Percentiles rank a stretch among this genome's conserved stretches.
These are phyloP conservation scores for Neria commutata DNA, from an alignment of 2,888 invertebrate genomes.

Conservation along the genomic window DNA sequence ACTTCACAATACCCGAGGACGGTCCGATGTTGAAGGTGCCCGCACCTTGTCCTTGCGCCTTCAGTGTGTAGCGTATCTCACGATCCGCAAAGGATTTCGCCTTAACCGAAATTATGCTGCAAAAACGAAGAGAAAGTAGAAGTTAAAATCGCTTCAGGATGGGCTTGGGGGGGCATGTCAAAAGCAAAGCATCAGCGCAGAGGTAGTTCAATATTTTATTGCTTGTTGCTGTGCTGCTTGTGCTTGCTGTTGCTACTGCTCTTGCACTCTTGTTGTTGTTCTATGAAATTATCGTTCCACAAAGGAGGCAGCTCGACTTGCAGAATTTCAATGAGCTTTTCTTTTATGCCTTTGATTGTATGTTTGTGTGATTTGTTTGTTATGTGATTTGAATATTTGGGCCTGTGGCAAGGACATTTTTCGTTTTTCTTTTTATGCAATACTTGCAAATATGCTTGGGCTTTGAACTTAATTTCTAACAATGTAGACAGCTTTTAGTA, in stretches of 20 bases:
- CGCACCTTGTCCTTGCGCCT: constrained; percentile 92
- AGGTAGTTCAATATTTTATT: background rate
- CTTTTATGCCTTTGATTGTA: constrained; percentile 7
- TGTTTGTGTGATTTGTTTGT: constrained; percentile 13
- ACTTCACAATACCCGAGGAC: constrained; percentile 91
- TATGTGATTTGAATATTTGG: constrained; percentile 18
- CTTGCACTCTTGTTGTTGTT: constrained; percentile 16
- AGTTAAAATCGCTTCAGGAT: no score
- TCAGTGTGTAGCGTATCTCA: constrained; percentile 93
- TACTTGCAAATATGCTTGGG: no score
- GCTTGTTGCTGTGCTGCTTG: background rate
- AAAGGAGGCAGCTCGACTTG: no score
- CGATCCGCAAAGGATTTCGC: constrained; percentile 97
- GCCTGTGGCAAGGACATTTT: background rate
- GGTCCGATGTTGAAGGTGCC: constrained; percentile 96
- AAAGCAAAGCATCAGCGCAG: background rate
- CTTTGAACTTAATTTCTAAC: no score
- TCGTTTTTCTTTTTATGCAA: no score
- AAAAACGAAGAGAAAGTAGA: no score
- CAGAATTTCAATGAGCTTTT: constrained; percentile 46
- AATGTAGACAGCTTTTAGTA: no score
- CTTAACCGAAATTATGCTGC: constrained; percentile 93
- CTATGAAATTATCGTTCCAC: no score
- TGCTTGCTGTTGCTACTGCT: background rate
- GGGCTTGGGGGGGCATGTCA: background rate